Base-by-base conservation (phyloP, 2,888 invertebrate species). In the Machimus atricapillus region DNA sequence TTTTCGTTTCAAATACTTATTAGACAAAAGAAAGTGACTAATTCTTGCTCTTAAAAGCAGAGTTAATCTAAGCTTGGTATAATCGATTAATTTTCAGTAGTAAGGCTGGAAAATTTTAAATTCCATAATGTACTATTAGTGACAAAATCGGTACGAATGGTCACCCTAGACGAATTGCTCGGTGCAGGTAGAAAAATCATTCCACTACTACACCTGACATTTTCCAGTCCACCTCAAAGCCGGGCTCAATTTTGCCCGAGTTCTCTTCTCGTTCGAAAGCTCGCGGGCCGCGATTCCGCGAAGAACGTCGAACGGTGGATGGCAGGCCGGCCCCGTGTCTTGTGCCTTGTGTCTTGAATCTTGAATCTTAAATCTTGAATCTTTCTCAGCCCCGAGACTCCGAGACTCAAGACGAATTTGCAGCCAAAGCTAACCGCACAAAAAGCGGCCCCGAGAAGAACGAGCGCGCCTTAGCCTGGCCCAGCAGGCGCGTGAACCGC, bases 261-360 rank as follows among this genome's bases (percentile, higher is more conserved):
- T 40, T 81, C 81, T 52, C 81, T 56, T 34, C 52, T 81, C 81
- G 46, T 81, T 81, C 52, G 81, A 81, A 76, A 81, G 46, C 56
- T 81, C 19, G 52, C 31, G 31, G 31, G 56, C 34, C 46, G 27
- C 52, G 81, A 52, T 23, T 31, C 81, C 46, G 27, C 52, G 81
- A 52, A 56, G 46, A 81, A 56, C 81, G 27, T 81, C 52, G 81
- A 81, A 43, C 52, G n/a, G n/a, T 19, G n/a, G 19, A 19, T 19
- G 52, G 52, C 52, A n/a, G 52, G 46, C 19, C 9, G 77, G 46
- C 40, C 40, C 40, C 12, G 19, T 43, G 40, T 19, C 56, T 81
- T 56, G 40, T 43, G 8, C 2, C 82, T 82, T 52, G 56, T 46
- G 12, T 46, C 43, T 46, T 46, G 43, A 14, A 46, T 46, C 27